A percentile compares a stretch with the other conserved stretches of the same genome.
phyloP scores from a whole-genome alignment of 1,140 invertebrate genomes.

The Lerema accius region DNA sequence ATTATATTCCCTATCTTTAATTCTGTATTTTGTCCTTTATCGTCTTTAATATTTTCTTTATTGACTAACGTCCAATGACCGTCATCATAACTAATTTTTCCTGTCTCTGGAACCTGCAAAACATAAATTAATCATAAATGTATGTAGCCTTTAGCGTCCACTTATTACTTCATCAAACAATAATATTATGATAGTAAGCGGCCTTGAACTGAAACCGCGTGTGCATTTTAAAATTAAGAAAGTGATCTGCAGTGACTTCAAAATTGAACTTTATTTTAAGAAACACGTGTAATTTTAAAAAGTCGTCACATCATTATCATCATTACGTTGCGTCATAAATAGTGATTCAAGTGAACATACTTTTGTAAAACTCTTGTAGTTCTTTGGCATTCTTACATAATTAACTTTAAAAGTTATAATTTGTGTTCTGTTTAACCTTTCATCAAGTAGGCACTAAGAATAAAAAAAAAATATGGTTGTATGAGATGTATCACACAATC shows the following conservation, averaged over 20 bases:
- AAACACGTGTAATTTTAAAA: too few relatives aligned
- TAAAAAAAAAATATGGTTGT: too few relatives aligned
- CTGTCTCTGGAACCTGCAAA: slow-evolving; percentile 62
- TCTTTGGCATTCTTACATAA: too few relatives aligned
- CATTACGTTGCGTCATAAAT: too few relatives aligned
- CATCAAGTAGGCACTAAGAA: too few relatives aligned
- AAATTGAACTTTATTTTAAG: too few relatives aligned
- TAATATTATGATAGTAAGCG: not conserved
- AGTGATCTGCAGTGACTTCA: not conserved
- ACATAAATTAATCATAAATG: slow-evolving; percentile 6
- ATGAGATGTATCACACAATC: too few relatives aligned
- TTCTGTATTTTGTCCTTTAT: slow-evolving; percentile 34
- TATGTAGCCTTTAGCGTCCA: not conserved
- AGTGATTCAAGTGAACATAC: too few relatives aligned
- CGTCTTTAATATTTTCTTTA: slow-evolving; percentile 24
- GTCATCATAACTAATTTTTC: slow-evolving; percentile 56
- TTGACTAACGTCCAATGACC: slow-evolving; percentile 53
- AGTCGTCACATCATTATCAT: too few relatives aligned
- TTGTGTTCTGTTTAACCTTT: too few relatives aligned
- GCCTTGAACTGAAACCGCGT: not conserved
- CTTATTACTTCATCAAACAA: not conserved
- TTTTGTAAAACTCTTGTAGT: too few relatives aligned
- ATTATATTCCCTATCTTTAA: slow-evolving; percentile 68
- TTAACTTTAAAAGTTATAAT: too few relatives aligned
- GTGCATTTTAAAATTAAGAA: not conserved